phyloP scores from a whole-genome alignment of 1,140 invertebrate genomes.

The Lepidurus apus region DNA sequence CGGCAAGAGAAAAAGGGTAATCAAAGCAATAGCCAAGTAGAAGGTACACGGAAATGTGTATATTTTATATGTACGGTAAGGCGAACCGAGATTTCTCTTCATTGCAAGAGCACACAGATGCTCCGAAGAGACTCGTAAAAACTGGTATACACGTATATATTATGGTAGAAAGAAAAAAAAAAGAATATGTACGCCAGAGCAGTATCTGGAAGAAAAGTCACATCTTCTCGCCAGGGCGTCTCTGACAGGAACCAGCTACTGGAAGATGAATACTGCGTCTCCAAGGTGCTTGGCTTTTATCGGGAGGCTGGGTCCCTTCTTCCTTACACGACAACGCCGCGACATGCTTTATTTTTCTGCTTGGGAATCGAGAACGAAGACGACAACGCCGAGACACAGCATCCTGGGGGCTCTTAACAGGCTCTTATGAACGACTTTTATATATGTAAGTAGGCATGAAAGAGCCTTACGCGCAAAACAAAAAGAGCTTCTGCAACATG shows the following conservation, averaged over 20 bases:
- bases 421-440: conserved; percentile 2
- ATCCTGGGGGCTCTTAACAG: conserved; percentile 1
- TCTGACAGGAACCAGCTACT: conserved; percentile 17
- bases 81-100: not conserved
- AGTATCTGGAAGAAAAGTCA: conserved; percentile 10
- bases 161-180: not conserved
- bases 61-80: not conserved
- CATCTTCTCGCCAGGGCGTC: conserved; percentile 14
- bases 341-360: not conserved
- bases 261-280: conserved; percentile 18
- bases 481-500: not conserved
- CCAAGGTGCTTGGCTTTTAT: conserved; percentile 14
- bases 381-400: not conserved
- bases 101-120: not conserved
- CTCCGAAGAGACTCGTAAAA: not conserved
- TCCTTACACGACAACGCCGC: conserved; percentile 6
- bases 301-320: not conserved
- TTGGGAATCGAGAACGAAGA: conserved; percentile 1
- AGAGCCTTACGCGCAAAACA: not conserved
- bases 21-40: conserved; percentile 18
- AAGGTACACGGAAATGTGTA: not conserved
- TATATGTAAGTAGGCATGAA: not conserved
- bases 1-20: not conserved
- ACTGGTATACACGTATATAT: not conserved
- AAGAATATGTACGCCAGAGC: not conserved